Evolutionary conservation across 2,113 vertebrate species (phyloP).

Genomic region (Myiozetetes cayanensis): DNA sequence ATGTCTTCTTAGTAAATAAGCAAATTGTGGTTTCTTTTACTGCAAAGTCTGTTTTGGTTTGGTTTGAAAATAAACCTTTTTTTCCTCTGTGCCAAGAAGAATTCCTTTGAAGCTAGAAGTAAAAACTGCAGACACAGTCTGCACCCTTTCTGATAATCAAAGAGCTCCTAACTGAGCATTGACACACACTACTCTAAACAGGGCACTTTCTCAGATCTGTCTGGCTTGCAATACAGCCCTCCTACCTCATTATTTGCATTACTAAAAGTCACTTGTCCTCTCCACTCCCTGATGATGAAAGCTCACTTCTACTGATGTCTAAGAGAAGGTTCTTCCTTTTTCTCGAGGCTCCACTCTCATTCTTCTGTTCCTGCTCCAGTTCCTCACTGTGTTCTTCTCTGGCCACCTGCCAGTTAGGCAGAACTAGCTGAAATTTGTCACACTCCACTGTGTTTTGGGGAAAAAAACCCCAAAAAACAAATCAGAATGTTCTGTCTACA

Average conservation of each 20-base stretch:
- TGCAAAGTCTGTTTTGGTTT: neutral
- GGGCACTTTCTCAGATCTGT: neutral
- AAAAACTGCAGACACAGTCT: neutral
- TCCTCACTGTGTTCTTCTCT: neutral
- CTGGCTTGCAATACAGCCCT: neutral
- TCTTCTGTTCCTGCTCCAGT: neutral
- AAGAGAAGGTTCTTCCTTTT: neutral
- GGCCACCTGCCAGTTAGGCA: neutral
- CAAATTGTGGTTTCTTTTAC: neutral
- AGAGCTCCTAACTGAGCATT: neutral
- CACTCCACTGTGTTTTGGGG: neutral
- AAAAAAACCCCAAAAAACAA: too few relatives aligned
- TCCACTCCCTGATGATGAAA: neutral
- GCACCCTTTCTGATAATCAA: neutral
- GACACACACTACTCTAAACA: neutral
- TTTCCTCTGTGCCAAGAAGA: neutral
- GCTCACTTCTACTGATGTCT: accelerated
- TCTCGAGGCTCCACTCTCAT: neutral
- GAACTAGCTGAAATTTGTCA: neutral
- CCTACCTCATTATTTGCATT: neutral
- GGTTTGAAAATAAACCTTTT: neutral
- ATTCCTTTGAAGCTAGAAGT: neutral
- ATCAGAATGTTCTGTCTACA: neutral
- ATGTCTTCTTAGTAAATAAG: neutral
- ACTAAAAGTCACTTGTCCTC: neutral